Percentiles rank a stretch among this genome's conserved stretches.
These are phyloP conservation scores for Tympanuchus pallidicinctus DNA, from an alignment of 2,113 vertebrate species.

Conservation along the genomic window DNA sequence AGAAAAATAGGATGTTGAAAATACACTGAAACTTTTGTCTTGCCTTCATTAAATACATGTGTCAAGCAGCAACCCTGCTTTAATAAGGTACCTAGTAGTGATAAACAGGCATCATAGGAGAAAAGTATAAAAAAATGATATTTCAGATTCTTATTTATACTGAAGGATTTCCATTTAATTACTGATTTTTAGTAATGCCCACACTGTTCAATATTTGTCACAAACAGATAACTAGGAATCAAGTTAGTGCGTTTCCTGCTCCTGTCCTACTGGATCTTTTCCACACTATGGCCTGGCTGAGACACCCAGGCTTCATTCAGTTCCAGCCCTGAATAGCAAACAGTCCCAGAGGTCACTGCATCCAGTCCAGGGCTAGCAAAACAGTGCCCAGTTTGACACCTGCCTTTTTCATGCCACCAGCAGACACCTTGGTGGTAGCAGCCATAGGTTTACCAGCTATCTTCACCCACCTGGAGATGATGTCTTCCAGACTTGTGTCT, in stretches of 20 bases:
- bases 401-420: neutral
- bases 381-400: neutral
- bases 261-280: neutral
- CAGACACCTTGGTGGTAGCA: neutral
- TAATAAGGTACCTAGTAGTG: neutral
- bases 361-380: neutral
- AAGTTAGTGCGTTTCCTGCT: neutral
- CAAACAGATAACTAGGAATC: neutral
- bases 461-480: neutral
- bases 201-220: accelerated
- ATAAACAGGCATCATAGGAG: neutral
- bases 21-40: neutral
- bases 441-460: neutral
- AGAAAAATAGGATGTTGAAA: neutral
- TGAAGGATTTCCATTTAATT: neutral
- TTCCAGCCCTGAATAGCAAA: neutral
- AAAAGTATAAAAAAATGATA: neutral
- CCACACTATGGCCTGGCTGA: neutral
- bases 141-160: neutral
- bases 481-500: neutral
- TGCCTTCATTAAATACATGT: neutral
- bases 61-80: neutral
- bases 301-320: accelerated
- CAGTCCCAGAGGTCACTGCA: neutral
- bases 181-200: neutral